These are phyloP conservation scores for Platynereis dumerilii DNA, from an alignment of 2,888 invertebrate species.

Conservation along the genomic window DNA sequence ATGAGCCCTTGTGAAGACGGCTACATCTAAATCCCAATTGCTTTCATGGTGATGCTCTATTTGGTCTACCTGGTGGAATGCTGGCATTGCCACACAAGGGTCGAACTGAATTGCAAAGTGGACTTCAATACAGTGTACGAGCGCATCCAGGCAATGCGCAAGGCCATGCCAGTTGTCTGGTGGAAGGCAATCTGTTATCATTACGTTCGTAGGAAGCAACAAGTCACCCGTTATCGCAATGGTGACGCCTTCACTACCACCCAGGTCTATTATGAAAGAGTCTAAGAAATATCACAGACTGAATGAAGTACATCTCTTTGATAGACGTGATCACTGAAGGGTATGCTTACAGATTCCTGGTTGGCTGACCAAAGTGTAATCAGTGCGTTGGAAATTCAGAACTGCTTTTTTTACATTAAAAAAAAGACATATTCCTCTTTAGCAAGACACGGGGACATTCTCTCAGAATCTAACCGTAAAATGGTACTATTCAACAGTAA, in stretches of 20 bases:
- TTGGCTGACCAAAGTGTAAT: too few relatives aligned
- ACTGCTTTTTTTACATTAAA: too few relatives aligned
- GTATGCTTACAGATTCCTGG: constrained; percentile 81
- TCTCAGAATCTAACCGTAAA: too few relatives aligned
- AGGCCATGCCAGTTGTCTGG: constrained; percentile 80
- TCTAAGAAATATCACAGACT: constrained; percentile 81
- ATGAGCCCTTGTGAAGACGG: constrained; percentile 82
- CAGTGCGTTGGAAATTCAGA: too few relatives aligned
- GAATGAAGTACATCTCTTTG: too few relatives aligned
- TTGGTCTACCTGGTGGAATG: constrained; percentile 83
- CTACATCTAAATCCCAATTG: constrained; percentile 82
- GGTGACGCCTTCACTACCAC: constrained; percentile 83
- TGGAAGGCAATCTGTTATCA: constrained; percentile 88
- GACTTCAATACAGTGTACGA: constrained; percentile 74
- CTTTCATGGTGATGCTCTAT: constrained; percentile 80
- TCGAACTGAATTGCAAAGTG: constrained; percentile 69
- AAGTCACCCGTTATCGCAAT: constrained; percentile 79
- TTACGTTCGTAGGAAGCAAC: constrained; percentile 77
- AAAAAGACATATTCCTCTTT: too few relatives aligned
- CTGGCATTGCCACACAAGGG: constrained; percentile 79
- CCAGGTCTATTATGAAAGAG: constrained; percentile 78
- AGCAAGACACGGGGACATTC: too few relatives aligned
- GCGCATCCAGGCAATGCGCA: constrained; percentile 50
- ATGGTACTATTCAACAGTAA: too few relatives aligned
- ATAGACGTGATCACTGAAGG: too few relatives aligned